A percentile compares a stretch with the other conserved stretches of the same genome.
These are phyloP conservation scores for Hymenopus coronatus DNA, from an alignment of 2,888 invertebrate species.

Conservation along the genomic window DNA sequence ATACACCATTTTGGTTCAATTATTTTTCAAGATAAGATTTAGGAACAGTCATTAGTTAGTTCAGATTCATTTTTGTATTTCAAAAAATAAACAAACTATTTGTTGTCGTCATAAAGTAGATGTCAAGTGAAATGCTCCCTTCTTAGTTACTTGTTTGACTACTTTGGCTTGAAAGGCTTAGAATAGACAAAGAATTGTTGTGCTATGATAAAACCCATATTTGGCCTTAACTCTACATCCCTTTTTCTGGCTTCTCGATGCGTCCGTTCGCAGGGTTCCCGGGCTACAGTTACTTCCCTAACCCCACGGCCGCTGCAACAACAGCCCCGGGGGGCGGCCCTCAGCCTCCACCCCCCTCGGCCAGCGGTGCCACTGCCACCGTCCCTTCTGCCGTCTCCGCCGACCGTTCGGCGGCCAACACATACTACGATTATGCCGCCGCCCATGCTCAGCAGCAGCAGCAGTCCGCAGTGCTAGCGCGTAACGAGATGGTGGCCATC, in stretches of 20 bases:
- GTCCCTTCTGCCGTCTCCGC: slow-evolving; percentile 34
- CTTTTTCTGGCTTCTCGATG: slow-evolving; percentile 23
- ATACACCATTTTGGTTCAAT: background rate
- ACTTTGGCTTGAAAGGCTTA: background rate
- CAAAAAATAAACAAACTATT: background rate
- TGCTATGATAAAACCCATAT: background rate
- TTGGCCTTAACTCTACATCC: background rate
- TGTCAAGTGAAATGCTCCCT: background rate
- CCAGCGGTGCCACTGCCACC: slow-evolving; percentile 41
- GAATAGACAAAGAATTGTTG: background rate
- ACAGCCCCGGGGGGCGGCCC: background rate
- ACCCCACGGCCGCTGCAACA: slow-evolving; percentile 41
- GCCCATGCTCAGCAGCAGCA: slow-evolving; percentile 33
- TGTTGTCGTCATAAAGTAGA: background rate
- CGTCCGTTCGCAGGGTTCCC: slow-evolving; percentile 47
- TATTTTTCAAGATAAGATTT: background rate
- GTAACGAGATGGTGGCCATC: slow-evolving; percentile 13
- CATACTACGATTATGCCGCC: slow-evolving; percentile 33
- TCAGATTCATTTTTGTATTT: background rate
- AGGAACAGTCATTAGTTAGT: too few relatives aligned
- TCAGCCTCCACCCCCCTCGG: slow-evolving; percentile 2
- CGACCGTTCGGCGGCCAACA: slow-evolving; percentile 41
- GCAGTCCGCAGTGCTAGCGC: slow-evolving; percentile 31
- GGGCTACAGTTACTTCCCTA: slow-evolving; percentile 50
- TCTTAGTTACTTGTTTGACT: background rate